phyloP scores from a whole-genome alignment of 2,888 invertebrate genomes.

The Gonocerus acuteangulatus region DNA sequence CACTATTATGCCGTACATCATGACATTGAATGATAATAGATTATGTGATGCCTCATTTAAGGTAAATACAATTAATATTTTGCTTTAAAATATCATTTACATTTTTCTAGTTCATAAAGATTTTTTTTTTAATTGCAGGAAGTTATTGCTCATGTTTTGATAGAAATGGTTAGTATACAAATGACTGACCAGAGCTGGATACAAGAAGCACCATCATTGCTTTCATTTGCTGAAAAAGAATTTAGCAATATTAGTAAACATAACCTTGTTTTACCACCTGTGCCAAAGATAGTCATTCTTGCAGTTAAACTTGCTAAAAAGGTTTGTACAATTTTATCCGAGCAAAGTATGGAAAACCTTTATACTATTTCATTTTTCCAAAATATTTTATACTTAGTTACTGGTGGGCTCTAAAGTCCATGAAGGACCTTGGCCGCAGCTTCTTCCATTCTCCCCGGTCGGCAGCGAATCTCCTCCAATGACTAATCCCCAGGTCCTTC shows the following conservation, averaged over 20 bases:
- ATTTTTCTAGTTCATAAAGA: background rate
- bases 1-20: slow-evolving; percentile 37
- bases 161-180: slow-evolving; percentile 46
- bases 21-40: slow-evolving; percentile 31
- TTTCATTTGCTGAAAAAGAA: slow-evolving; percentile 38
- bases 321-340: too few relatives aligned
- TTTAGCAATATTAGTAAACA: slow-evolving; percentile 1
- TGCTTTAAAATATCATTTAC: background rate
- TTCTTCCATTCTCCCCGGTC: too few relatives aligned
- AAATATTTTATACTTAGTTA: too few relatives aligned
- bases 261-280: background rate
- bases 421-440: too few relatives aligned
- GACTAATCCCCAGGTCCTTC: too few relatives aligned
- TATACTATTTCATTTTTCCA: too few relatives aligned
- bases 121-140: slow-evolving; percentile 21
- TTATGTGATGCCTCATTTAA: slow-evolving; percentile 13
- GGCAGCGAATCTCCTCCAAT: too few relatives aligned
- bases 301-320: slow-evolving; percentile 37
- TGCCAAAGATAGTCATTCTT: slow-evolving; percentile 32
- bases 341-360: too few relatives aligned
- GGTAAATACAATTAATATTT: background rate
- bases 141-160: slow-evolving; percentile 18
- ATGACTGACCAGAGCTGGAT: slow-evolving; percentile 43
- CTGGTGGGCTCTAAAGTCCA: too few relatives aligned
- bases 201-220: slow-evolving; percentile 42